These are phyloP conservation scores for Thunnus maccoyii DNA, from an alignment of 2,113 vertebrate species.

Conservation along the genomic window DNA sequence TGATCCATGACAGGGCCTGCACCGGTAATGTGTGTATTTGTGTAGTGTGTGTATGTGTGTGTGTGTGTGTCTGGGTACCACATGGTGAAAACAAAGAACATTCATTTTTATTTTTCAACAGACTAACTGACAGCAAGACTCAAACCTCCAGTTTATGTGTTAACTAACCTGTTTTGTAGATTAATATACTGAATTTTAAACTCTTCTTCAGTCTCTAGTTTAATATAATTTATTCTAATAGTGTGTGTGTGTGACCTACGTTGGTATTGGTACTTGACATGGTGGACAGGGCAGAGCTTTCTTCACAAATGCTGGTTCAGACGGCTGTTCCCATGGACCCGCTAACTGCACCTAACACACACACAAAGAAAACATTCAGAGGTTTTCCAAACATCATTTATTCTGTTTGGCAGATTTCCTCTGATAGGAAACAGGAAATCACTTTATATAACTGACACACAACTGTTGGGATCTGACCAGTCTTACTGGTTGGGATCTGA, in stretches of 20 bases:
- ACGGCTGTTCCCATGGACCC: slow-evolving; percentile 93
- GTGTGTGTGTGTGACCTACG: slow-evolving; percentile 82
- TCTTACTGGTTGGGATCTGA: no score
- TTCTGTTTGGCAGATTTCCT: not conserved
- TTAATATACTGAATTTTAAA: no score
- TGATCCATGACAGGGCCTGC: slow-evolving; percentile 28
- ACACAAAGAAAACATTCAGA: not conserved
- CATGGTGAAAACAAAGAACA: not conserved
- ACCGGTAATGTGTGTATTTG: not conserved
- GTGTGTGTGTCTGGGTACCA: not conserved
- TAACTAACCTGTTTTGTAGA: no score
- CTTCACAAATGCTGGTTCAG: slow-evolving; percentile 89
- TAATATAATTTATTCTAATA: no score
- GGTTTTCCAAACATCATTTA: not conserved
- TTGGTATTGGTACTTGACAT: slow-evolving; percentile 90
- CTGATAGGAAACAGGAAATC: slow-evolving; percentile 4
- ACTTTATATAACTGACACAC: fast-evolving
- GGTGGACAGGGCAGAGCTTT: slow-evolving; percentile 92
- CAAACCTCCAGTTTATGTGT: no score
- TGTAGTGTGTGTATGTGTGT: slow-evolving; percentile 1
- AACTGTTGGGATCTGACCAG: no score
- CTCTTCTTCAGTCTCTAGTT: no score
- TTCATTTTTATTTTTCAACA: not conserved
- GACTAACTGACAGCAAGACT: no score
- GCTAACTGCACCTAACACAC: slow-evolving; percentile 87